Evolutionary conservation across 2,888 invertebrate genomes (phyloP).

Genomic region (Azorinus chamasolen): DNA sequence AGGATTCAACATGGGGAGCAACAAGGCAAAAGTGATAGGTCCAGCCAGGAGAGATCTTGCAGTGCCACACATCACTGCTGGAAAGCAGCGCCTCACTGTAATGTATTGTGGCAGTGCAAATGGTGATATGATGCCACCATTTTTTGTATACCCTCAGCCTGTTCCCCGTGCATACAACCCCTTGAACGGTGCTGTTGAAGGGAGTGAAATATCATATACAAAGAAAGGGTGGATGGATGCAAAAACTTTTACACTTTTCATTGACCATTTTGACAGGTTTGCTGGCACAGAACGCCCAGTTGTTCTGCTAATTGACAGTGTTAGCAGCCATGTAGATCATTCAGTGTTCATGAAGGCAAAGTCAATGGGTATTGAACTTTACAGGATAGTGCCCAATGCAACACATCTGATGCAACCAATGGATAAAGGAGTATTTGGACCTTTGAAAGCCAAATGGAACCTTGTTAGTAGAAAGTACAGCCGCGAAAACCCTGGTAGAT

Average conservation of each 20-base stretch:
- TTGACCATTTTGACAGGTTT: slow-evolving; percentile 50
- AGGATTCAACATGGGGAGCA: slow-evolving; percentile 48
- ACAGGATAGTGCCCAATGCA: slow-evolving; percentile 47
- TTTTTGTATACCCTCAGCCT: slow-evolving; percentile 43
- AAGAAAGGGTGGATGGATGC: slow-evolving; percentile 41
- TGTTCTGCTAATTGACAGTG: slow-evolving; percentile 49
- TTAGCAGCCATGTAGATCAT: too few species aligned
- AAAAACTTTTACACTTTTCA: slow-evolving; percentile 28
- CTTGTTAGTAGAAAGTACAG: slow-evolving; percentile 38
- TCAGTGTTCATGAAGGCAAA: slow-evolving; percentile 35
- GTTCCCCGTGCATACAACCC: slow-evolving; percentile 49
- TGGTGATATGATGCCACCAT: slow-evolving; percentile 49
- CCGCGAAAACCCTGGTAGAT: slow-evolving; percentile 51
- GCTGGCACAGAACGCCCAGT: slow-evolving; percentile 44
- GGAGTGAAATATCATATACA: slow-evolving; percentile 42
- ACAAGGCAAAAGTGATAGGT: slow-evolving; percentile 40
- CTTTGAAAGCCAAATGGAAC: slow-evolving; percentile 53
- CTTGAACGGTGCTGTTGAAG: slow-evolving; percentile 42
- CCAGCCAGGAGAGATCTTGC: slow-evolving; percentile 21
- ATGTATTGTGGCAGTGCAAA: slow-evolving; percentile 47
- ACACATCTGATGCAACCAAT: slow-evolving; percentile 60
- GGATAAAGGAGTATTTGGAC: slow-evolving; percentile 55
- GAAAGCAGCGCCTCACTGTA: slow-evolving; percentile 45
- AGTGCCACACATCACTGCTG: slow-evolving; percentile 41
- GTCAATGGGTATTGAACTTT: slow-evolving; percentile 49